Evolutionary conservation across 2,797 vertebrate species (phyloP).

Genomic region (Corythornis leucogaster): DNA sequence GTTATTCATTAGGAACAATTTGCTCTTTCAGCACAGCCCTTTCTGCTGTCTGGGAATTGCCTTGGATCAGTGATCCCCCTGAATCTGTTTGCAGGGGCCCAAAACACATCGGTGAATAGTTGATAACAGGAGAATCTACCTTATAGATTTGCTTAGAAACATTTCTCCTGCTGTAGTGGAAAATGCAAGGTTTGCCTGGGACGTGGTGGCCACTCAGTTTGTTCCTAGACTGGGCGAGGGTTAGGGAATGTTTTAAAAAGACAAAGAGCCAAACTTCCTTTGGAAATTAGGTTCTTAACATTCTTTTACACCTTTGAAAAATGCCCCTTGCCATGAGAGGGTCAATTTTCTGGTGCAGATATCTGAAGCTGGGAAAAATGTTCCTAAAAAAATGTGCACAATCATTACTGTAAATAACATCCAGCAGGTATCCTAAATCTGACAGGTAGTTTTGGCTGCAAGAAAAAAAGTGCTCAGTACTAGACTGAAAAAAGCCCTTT

Average conservation of each 20-base stretch:
- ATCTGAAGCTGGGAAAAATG: neutral
- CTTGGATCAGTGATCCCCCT: neutral
- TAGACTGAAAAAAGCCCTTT: conserved; percentile 56
- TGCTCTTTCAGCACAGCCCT: conserved; percentile 8
- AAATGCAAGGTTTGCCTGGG: neutral
- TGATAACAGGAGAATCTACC: neutral
- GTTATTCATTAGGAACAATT: neutral
- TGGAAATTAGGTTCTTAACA: neutral
- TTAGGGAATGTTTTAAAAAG: neutral
- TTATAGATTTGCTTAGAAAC: neutral
- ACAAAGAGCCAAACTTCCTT: neutral
- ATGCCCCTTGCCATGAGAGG: neutral
- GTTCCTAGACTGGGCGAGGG: neutral
- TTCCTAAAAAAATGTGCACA: neutral
- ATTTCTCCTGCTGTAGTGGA: neutral
- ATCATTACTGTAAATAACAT: neutral
- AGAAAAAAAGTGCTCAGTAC: conserved; percentile 51
- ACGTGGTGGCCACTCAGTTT: neutral
- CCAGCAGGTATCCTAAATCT: neutral
- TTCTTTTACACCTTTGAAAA: conserved; percentile 1
- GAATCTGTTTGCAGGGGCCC: neutral
- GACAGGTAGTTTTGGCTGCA: conserved; percentile 33
- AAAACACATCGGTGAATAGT: neutral
- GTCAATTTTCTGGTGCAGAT: neutral
- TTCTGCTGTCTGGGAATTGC: neutral